phyloP scores from a whole-genome alignment of 1,140 invertebrate species.

The Chironomus striatipennis region DNA sequence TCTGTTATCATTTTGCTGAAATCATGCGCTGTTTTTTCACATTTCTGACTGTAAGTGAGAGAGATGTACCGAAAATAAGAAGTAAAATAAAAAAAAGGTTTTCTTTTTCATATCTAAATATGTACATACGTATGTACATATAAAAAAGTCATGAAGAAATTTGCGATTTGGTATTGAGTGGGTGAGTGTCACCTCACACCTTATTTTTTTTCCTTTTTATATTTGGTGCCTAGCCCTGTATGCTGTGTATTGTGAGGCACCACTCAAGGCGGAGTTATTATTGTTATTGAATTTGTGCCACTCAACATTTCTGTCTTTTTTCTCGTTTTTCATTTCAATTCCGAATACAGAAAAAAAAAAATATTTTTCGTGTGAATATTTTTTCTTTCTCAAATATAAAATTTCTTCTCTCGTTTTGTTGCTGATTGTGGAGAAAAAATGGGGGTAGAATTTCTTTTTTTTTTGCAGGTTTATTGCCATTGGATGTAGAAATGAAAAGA shows the following conservation, averaged over 20 bases:
- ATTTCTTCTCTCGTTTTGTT: not conserved
- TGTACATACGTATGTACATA: not conserved
- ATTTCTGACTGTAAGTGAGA: not conserved
- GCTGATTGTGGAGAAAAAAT: too few species aligned
- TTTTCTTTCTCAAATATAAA: not conserved
- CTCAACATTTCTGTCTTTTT: not conserved
- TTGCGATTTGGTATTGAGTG: constrained; percentile 22
- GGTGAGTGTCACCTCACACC: not conserved
- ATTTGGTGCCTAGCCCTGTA: not conserved
- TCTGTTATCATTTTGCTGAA: not conserved
- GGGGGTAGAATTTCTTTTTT: too few species aligned
- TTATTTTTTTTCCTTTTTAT: not conserved
- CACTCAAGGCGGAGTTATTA: constrained; percentile 8
- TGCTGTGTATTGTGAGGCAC: not conserved
- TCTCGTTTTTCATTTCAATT: not conserved
- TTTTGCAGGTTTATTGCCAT: too few species aligned
- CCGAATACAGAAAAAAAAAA: not conserved
- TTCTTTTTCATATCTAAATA: not conserved
- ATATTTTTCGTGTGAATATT: not conserved
- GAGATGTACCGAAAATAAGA: not conserved
- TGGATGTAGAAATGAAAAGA: too few species aligned
- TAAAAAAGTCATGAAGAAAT: not conserved
- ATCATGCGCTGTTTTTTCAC: not conserved
- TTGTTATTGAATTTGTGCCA: constrained; percentile 1
- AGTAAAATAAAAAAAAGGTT: constrained; percentile 8